Conservation (phyloP, 2,113 vertebrate species). For the Sakesphorus luctuosus region DNA sequence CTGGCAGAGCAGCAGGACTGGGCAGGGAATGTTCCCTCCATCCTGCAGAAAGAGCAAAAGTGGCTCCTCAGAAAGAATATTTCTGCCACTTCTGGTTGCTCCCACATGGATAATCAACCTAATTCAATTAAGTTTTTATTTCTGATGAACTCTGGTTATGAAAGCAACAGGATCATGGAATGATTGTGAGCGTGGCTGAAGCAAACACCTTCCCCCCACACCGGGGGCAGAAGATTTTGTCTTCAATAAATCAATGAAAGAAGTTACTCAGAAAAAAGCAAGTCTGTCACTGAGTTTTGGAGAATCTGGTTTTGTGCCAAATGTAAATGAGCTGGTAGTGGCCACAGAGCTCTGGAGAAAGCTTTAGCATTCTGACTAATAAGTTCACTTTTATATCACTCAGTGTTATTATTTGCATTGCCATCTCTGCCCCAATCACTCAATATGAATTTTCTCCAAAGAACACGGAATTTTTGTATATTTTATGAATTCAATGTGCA, state of each 20-base stretch:
- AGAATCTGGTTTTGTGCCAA: background rate
- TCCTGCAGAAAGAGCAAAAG: background rate
- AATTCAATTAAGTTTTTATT: slow-evolving; percentile 43
- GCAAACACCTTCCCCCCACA: background rate
- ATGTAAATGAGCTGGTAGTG: background rate
- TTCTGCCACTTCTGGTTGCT: slow-evolving; percentile 32
- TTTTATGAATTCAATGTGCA: background rate
- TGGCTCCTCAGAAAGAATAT: background rate
- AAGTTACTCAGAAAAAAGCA: background rate
- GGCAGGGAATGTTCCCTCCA: background rate
- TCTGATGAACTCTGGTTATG: slow-evolving; percentile 42
- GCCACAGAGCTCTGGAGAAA: background rate
- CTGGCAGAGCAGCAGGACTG: background rate
- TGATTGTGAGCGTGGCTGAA: background rate
- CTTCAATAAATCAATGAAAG: background rate
- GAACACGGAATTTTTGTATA: background rate
- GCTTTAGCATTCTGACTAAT: background rate
- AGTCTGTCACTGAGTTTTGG: background rate
- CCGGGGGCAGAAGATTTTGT: background rate
- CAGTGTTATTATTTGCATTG: background rate
- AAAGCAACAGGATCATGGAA: background rate
- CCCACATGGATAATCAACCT: background rate
- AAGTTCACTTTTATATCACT: background rate
- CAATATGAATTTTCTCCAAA: background rate
- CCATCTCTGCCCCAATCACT: background rate